Conservation (phyloP, 1,140 invertebrate genomes). For the Diploscapter pachys region DNA sequence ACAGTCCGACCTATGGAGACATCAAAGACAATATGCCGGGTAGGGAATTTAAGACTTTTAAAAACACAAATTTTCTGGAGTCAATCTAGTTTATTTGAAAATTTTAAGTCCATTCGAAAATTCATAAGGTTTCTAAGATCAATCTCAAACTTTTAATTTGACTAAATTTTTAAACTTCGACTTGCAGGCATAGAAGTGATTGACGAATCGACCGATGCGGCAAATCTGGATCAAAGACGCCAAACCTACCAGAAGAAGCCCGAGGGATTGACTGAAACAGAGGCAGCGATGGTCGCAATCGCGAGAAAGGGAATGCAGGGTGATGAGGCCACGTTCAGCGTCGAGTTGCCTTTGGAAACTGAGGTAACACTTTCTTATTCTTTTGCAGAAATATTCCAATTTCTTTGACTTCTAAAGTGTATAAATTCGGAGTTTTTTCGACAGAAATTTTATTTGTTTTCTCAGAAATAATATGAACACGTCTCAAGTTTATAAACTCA, state of each 20-base stretch:
- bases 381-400: neutral
- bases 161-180: too few species aligned
- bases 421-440: too few species aligned
- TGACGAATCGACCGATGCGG: constrained; percentile 74
- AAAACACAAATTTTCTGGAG: neutral
- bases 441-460: too few species aligned
- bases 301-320: constrained; percentile 55
- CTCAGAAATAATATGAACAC: too few species aligned
- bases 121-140: too few species aligned
- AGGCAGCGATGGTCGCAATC: constrained; percentile 47
- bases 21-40: constrained; percentile 74
- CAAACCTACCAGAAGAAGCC: constrained; percentile 10
- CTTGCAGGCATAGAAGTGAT: constrained; percentile 70
- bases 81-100: too few species aligned
- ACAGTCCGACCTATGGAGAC: constrained; percentile 75
- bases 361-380: neutral
- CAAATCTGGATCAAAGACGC: constrained; percentile 62
- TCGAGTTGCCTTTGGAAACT: constrained; percentile 67
- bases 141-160: too few species aligned
- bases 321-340: constrained; percentile 87
- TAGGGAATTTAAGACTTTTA: neutral
- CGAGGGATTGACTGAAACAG: constrained; percentile 16
- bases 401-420: too few species aligned
- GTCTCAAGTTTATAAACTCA: too few species aligned
- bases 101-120: too few species aligned